A percentile compares a stretch with the other conserved stretches of the same genome.
Conservation (phyloP, 2,888 invertebrate species). For the Rhodophaea formosa region DNA sequence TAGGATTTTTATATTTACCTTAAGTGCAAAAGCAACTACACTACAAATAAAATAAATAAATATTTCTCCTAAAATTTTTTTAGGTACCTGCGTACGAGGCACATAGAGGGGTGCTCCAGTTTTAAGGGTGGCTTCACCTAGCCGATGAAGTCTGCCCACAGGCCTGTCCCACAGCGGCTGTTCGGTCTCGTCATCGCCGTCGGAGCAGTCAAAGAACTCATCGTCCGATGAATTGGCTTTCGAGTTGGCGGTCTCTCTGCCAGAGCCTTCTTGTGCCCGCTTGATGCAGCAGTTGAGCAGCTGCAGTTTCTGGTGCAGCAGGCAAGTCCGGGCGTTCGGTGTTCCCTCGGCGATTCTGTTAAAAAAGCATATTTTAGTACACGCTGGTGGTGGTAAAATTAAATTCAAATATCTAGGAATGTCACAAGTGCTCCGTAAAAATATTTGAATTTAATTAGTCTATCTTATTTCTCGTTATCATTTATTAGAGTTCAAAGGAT, state of each 20-base stretch:
- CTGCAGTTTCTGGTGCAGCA: slow-evolving; percentile 97
- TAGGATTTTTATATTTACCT: too few species aligned
- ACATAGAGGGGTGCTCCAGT: slow-evolving; percentile 68
- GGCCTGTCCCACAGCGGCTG: slow-evolving; percentile 67
- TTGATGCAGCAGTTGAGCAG: slow-evolving; percentile 90
- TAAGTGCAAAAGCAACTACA: neutral
- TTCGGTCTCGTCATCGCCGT: slow-evolving; percentile 78
- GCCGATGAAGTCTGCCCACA: slow-evolving; percentile 57
- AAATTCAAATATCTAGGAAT: neutral
- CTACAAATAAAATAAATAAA: neutral
- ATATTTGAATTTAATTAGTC: slow-evolving; percentile 17
- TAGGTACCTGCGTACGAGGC: slow-evolving; percentile 67
- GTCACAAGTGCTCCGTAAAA: neutral
- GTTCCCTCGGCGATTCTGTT: slow-evolving; percentile 88
- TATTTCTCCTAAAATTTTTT: neutral
- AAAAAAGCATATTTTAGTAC: slow-evolving; percentile 37
- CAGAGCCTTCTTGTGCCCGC: slow-evolving; percentile 74
- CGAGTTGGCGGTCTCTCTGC: slow-evolving; percentile 61
- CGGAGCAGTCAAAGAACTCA: slow-evolving; percentile 91
- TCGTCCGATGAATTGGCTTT: slow-evolving; percentile 74
- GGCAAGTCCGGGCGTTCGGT: slow-evolving; percentile 93
- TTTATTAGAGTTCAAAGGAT: neutral
- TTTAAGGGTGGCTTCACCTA: slow-evolving; percentile 63
- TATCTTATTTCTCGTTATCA: slow-evolving; percentile 12
- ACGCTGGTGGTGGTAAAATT: neutral